phyloP scores from a whole-genome alignment of 2,113 vertebrate species.

The Meriones unguiculatus region DNA sequence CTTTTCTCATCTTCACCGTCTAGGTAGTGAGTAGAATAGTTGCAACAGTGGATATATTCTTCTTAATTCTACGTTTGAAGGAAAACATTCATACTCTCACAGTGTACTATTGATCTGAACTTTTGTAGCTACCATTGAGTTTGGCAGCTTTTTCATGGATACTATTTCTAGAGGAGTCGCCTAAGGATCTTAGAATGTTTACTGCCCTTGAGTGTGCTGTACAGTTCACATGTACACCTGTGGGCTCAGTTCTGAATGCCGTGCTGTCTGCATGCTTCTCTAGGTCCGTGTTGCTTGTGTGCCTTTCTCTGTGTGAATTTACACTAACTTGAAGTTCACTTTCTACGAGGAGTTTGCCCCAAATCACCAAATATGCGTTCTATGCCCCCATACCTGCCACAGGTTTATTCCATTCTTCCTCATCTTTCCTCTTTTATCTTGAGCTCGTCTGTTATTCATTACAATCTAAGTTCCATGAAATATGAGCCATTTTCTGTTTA shows the following conservation, averaged over 20 bases:
- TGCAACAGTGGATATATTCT: not conserved
- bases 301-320: not conserved
- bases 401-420: not conserved
- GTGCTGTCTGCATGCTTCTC: not conserved
- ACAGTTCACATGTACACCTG: not conserved
- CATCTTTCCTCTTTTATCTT: not conserved
- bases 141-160: not conserved
- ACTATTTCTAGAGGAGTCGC: not conserved
- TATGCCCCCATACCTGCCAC: accelerated
- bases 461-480: not conserved
- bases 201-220: not conserved
- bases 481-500: not conserved
- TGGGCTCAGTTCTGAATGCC: not conserved
- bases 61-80: not conserved
- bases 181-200: not conserved
- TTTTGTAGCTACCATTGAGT: not conserved
- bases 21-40: not conserved
- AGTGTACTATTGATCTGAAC: not conserved
- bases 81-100: not conserved
- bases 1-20: not conserved
- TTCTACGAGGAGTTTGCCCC: not conserved
- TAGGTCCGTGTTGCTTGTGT: not conserved
- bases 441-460: not conserved
- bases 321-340: not conserved
- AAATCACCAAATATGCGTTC: not conserved